Base-by-base conservation (phyloP, 2,797 vertebrate species). In the Gymnoscopelus braueri region DNA sequence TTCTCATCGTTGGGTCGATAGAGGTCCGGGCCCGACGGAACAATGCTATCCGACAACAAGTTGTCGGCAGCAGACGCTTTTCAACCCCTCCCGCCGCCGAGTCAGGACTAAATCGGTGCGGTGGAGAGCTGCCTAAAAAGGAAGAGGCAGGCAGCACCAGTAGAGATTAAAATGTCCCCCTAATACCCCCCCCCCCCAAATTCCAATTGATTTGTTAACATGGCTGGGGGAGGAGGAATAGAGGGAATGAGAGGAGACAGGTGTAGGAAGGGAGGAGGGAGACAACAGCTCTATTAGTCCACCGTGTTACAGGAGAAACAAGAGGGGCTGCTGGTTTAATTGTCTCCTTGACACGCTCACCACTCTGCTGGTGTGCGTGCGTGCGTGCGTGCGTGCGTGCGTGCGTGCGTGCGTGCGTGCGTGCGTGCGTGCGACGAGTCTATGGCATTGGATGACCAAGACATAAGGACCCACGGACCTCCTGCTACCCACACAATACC, bases 301-400 rank as follows among this genome's bases (percentile, higher is more conserved):
- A 53, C 81, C 77, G 74, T 60, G 89, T 93, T 94, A 92, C 93
- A 93, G 93, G 91, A 93, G 93, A 93, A 90, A 92, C 86, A 75
- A 87, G 92, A 95, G 92, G 92, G 89, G 86, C 84, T 67, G 80
- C 75, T 71, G 0, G 67, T 75, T 88, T 94, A 93, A 94, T 95
- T 95, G 92, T 94, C 94, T 95, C 92, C 90, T 73, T 94, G 94
- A 95, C 94, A 95, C 11, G 72, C 83, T 89, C 88, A 67, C 82
- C 76, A 84, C 80, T 88, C 87, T 86, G 91, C 86, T 73, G 90
- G 87, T 89, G 86, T 89, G 67, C 57, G 54, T 29, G 60, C 54
- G 66, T 61, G 32, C 48, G 65, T 55, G 61, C 61, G 61, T 54
- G 66, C 39, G 65, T 59, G 54, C 51, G 48, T 66, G 47, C 85